Conservation (phyloP, 2,888 invertebrate species). For the Polyploca ridens region DNA sequence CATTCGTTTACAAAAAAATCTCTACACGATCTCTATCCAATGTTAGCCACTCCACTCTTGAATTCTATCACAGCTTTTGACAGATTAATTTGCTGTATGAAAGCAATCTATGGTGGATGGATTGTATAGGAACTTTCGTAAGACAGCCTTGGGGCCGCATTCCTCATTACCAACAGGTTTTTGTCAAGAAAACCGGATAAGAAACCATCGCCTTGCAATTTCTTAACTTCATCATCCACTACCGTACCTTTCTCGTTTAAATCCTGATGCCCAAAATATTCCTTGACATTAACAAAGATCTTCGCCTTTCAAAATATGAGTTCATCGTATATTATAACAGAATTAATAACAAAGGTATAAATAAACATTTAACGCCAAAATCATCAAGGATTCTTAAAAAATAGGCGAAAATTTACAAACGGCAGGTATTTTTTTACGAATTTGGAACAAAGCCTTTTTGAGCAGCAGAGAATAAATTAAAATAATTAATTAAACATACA, state of each 20-base stretch:
- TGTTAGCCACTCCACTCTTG: too few species aligned
- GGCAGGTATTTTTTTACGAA: background rate
- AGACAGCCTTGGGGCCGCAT: slow-evolving; percentile 60
- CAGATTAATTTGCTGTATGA: slow-evolving; percentile 35
- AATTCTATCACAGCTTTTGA: slow-evolving; percentile 28
- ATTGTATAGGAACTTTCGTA: slow-evolving; percentile 53
- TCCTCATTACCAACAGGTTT: slow-evolving; percentile 60
- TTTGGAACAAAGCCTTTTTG: background rate
- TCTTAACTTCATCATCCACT: slow-evolving; percentile 27
- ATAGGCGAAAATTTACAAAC: background rate
- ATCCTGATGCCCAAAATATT: background rate
- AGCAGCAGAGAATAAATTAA: background rate
- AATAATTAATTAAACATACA: background rate
- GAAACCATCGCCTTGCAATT: slow-evolving; percentile 44
- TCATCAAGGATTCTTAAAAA: background rate
- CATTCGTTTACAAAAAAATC: background rate
- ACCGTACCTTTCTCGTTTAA: background rate
- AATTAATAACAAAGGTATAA: too few species aligned
- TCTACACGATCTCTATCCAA: background rate
- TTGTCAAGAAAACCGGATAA: slow-evolving; percentile 61
- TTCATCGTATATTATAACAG: background rate
- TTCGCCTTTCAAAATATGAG: background rate
- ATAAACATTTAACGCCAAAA: background rate
- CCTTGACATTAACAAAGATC: background rate
- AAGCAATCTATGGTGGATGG: slow-evolving; percentile 29